Evolutionary conservation across 2,797 vertebrate genomes (phyloP), one percentile per base, ranked within the genome.

Genomic region (Pipistrellus kuhlii): DNA sequence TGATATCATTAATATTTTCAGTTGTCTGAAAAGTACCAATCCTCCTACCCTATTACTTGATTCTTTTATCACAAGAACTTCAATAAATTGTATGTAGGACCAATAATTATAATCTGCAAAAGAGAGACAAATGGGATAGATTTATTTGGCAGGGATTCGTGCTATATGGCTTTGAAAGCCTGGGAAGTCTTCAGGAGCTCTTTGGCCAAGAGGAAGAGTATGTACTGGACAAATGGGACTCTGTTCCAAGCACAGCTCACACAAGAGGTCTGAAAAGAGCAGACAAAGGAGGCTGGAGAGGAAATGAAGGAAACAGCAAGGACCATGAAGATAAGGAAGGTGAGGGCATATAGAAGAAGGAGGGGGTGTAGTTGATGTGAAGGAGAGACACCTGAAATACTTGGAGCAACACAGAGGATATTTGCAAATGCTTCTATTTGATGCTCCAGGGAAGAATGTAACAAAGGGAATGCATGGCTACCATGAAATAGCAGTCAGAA

Each of bases 151-250:
- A 92, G 53, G n/a, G 73, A 92, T 27, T 72, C 21, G 55, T 71
- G 53, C n/a, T 94, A n/a, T 48, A 83, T 80, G 75, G 0, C 30
- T 95, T 81, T 94, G 76, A 96, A 96, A 87, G 38, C 21, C 66
- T 83, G 57, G 62, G 78, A 55, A 59, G 51, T 62, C 82, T 92
- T 71, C 0, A 0, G 75, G 48, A 35, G 25, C 41, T 85, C 62
- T 93, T 92, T 92, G 90, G 82, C 73, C 80, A 91, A 92, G 64
- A 91, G 30, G 66, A 85, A 91, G 64, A 10, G 9, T 44, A 69
- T 93, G 57, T 72, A 9, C 48, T 80, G 87, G 80, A 62, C 53
- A 91, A 88, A 81, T 13, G 66, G 6, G 72, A 78, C 44, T 78
- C 21, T 89, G 46, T 85, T 85, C 68, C 77, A 94, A 88, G 23